phyloP scores from a whole-genome alignment of 2,113 vertebrate genomes.

The Theristicus caerulescens region DNA sequence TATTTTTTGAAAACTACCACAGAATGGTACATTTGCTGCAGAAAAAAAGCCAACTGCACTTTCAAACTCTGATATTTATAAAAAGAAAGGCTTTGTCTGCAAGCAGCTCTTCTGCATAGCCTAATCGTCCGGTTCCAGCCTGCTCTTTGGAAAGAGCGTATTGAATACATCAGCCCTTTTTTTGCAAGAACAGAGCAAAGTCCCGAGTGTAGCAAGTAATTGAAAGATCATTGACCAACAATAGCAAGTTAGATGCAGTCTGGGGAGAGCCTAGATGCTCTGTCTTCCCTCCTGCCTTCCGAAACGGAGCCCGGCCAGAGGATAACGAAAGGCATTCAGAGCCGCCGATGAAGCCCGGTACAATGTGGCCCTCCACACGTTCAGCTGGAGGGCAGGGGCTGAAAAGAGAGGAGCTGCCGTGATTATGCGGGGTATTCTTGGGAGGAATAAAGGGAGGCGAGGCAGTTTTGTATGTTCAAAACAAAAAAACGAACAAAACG shows the following conservation, averaged over 20 bases:
- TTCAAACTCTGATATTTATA: neutral
- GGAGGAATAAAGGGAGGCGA: neutral
- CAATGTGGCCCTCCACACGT: neutral
- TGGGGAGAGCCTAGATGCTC: neutral
- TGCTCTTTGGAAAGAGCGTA: neutral
- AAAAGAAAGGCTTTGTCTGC: neutral
- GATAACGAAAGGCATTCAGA: neutral
- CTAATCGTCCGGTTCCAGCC: neutral
- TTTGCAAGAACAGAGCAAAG: neutral
- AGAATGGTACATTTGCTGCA: neutral
- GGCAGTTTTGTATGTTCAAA: neutral
- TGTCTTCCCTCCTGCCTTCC: neutral
- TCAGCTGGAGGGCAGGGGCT: neutral
- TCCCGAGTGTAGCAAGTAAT: neutral
- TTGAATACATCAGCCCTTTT: neutral
- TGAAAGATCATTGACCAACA: slow-evolving; percentile 26
- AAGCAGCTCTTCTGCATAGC: neutral
- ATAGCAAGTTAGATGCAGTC: neutral
- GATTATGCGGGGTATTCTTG: neutral
- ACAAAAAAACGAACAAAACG: neutral
- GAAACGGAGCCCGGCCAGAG: neutral
- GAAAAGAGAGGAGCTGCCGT: neutral
- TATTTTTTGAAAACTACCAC: neutral
- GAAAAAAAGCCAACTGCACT: neutral
- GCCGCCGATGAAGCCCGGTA: accelerated